phyloP scores from a whole-genome alignment of 2,888 invertebrate genomes.

The Aromia moschata region DNA sequence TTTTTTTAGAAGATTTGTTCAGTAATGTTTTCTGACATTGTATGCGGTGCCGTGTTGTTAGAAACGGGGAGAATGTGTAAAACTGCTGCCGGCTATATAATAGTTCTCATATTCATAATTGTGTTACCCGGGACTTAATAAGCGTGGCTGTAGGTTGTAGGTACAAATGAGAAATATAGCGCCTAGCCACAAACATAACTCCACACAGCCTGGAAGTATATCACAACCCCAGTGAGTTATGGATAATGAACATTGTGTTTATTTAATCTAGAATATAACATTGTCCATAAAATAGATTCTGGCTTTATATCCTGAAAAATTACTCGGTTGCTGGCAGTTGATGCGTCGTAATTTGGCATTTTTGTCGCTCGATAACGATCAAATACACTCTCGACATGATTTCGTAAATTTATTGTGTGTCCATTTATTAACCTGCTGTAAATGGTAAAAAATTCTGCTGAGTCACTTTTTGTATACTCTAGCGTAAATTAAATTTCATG shows the following conservation, averaged over 20 bases:
- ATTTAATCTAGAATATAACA: conserved; percentile 60
- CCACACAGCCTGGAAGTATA: conserved; percentile 57
- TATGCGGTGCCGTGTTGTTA: background rate
- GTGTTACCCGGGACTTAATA: conserved; percentile 59
- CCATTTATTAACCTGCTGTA: conserved; percentile 18
- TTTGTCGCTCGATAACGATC: conserved; percentile 25
- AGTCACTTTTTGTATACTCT: background rate
- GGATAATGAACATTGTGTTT: conserved; percentile 62
- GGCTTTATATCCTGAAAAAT: conserved; percentile 40
- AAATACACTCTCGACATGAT: conserved; percentile 25
- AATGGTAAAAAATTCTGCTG: conserved; percentile 11
- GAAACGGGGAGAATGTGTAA: conserved; percentile 9
- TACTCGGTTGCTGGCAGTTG: conserved; percentile 27
- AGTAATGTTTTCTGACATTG: conserved; percentile 7
- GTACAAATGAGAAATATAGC: conserved; percentile 62
- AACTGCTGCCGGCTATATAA: conserved; percentile 34
- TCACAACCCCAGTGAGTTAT: conserved; percentile 60
- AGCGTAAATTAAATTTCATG: background rate
- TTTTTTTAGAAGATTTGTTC: no score
- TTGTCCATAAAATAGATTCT: conserved; percentile 52
- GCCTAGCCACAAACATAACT: conserved; percentile 60
- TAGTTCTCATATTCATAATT: conserved; percentile 62
- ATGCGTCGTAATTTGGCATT: conserved; percentile 28
- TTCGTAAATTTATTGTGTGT: conserved; percentile 18
- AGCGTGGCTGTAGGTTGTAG: conserved; percentile 62